These are phyloP conservation scores for Calidris pugnax DNA, from an alignment of 2,113 vertebrate species.

Conservation along the genomic window DNA sequence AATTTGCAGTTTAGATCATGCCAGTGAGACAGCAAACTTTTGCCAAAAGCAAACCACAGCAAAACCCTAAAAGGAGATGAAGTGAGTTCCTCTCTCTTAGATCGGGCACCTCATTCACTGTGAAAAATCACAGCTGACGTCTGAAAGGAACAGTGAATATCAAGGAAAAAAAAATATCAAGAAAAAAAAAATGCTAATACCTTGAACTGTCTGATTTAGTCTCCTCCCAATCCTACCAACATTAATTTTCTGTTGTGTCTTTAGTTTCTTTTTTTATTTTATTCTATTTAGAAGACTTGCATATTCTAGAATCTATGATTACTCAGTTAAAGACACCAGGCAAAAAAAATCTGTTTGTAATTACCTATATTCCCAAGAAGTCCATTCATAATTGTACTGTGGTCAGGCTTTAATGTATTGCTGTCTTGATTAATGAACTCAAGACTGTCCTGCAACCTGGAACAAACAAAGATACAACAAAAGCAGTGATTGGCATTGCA, in stretches of 20 bases:
- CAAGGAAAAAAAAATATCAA: background rate
- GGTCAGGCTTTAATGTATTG: conserved; percentile 88
- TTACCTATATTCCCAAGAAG: conserved; percentile 96
- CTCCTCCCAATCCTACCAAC: background rate
- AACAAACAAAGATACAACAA: background rate
- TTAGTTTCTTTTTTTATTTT: background rate
- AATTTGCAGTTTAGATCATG: background rate
- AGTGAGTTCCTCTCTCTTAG: background rate
- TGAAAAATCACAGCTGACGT: background rate
- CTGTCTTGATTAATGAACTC: conserved; percentile 95
- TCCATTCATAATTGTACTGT: conserved; percentile 86
- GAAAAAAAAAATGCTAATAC: background rate
- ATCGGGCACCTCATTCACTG: background rate
- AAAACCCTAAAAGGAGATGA: background rate
- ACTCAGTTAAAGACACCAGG: background rate
- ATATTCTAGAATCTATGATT: background rate
- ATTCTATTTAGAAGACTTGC: background rate
- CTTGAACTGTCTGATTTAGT: background rate
- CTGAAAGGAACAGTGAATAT: background rate
- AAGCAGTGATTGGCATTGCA: background rate
- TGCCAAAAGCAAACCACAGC: background rate
- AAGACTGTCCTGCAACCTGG: conserved; percentile 94
- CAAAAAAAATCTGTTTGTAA: conserved; percentile 45
- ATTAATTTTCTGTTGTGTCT: background rate
- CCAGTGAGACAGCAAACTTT: background rate